Evolutionary conservation across 2,888 invertebrate genomes (phyloP), one percentile per base, ranked within the genome.

Genomic region (Eilema sororculum): DNA sequence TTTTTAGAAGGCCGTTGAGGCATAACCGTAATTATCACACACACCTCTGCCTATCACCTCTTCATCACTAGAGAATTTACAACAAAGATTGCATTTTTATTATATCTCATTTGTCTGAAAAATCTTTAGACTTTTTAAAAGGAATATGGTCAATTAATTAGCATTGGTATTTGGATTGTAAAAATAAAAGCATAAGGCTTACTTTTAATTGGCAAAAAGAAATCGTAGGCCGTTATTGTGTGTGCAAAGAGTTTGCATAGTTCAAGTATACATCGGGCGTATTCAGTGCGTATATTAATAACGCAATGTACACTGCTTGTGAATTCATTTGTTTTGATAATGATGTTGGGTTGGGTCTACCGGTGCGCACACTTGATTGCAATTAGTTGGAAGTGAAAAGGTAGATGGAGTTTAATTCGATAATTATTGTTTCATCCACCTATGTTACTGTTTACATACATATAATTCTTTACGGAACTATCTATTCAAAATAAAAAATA

Each of bases 221-320:
- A n/a, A n/a, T 52, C n/a, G n/a, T 20, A 20, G 0, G 20, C 52
- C n/a, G 16, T 52, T 58, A 28, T 6, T 16, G 16, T 25, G 20
- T 28, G 25, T 58, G 28, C 24, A 25, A 58, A 71, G 67, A 65
- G 73, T 79, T 73, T 71, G 58, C 71, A 69, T 61, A 75, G 69
- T 61, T 37, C 56, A 75, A 69, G 74, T 73, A 79, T 75, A 72
- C 65, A 52, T 57, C 30, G 37, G 66, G 77, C 72, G 59, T 71
- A 79, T 79, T 72, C 64, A 28, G 64, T 68, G 52, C n/a, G 80
- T 65, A 64, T 67, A 79, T 79, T 77, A 70, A 70, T 75, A 75
- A 65, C n/a, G 25, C 62, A 59, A 30, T 41, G 65, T 63, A 68
- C 63, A 74, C 69, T 75, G 67, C 72, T 69, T 22, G 22, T 62